These are phyloP conservation scores for Sialia sialis DNA, from an alignment of 2,113 vertebrate species.

Conservation along the genomic window DNA sequence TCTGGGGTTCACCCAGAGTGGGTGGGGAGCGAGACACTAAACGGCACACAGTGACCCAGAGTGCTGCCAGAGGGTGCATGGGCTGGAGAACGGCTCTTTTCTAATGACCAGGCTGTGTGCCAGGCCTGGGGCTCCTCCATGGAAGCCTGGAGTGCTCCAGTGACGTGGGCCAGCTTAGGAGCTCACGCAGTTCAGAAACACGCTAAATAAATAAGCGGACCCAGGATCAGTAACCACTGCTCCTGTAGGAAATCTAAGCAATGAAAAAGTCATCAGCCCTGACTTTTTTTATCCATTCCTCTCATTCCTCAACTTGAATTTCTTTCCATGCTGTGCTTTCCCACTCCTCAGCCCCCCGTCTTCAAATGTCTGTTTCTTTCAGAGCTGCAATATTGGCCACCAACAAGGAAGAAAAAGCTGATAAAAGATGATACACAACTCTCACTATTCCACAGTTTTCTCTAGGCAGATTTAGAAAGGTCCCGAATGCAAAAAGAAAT, in stretches of 20 bases:
- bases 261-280: constrained; percentile 16
- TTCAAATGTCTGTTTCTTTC: not conserved
- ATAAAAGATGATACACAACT: not conserved
- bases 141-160: not conserved
- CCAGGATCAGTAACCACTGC: not conserved
- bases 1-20: not conserved
- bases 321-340: not conserved
- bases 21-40: not conserved
- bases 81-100: not conserved
- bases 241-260: constrained; percentile 47
- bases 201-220: not conserved
- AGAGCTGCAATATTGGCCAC: not conserved
- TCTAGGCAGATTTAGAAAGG: constrained; percentile 4
- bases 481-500: constrained; percentile 18
- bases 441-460: not conserved
- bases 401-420: not conserved
- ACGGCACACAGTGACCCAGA: not conserved
- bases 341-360: not conserved
- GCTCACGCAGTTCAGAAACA: constrained; percentile 12
- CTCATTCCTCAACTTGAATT: constrained; percentile 5
- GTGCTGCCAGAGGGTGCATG: rapidly evolving
- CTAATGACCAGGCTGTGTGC: not conserved
- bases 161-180: not conserved
- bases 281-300: constrained; percentile 9
- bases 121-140: not conserved